A percentile compares a stretch with the other conserved stretches of the same genome.
Conservation (phyloP, 2,888 invertebrate genomes). For the Dromius quadrimaculatus region DNA sequence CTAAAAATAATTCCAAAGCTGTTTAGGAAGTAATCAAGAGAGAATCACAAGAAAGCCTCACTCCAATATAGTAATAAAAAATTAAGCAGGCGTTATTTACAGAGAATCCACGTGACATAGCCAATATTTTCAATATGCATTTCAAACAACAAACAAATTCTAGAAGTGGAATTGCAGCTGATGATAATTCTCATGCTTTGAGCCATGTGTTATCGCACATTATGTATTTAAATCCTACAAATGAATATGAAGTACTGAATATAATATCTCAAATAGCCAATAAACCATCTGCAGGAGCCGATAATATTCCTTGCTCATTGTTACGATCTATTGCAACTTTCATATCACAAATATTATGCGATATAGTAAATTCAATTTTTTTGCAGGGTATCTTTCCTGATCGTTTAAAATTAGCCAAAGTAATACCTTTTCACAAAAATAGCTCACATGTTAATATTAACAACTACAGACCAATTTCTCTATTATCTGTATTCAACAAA, state of each 20-base stretch:
- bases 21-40: neutral
- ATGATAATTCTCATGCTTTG: neutral
- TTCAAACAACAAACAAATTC: too few species aligned
- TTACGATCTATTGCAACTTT: neutral
- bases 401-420: constrained; percentile 45
- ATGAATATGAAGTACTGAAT: too few species aligned
- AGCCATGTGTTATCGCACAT: neutral
- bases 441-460: constrained; percentile 11
- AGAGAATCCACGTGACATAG: too few species aligned
- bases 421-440: constrained; percentile 51
- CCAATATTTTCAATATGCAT: neutral
- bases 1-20: neutral
- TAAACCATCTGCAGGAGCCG: neutral
- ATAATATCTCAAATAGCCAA: too few species aligned
- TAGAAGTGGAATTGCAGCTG: too few species aligned
- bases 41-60: neutral
- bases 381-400: constrained; percentile 40
- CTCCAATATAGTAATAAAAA: neutral
- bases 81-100: too few species aligned
- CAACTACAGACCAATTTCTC: constrained; percentile 50
- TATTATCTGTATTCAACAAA: constrained; percentile 45
- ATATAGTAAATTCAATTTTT: constrained; percentile 36
- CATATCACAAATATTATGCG: neutral
- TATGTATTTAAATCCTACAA: neutral
- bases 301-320: neutral